phyloP scores from a whole-genome alignment of 2,888 invertebrate species.

The Euzophera pinguis region DNA sequence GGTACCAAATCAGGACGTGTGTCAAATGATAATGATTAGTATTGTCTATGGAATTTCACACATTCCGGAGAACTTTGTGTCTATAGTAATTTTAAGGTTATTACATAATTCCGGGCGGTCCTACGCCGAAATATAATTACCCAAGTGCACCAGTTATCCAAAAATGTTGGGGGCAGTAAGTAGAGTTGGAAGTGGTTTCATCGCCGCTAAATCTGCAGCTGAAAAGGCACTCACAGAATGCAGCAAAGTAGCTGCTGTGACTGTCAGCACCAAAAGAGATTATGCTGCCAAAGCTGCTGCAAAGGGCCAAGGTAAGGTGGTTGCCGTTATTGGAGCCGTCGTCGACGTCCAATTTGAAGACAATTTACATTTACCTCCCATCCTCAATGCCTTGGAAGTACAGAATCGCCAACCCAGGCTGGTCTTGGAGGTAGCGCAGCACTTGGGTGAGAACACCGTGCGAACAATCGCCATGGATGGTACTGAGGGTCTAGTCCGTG shows the following conservation, averaged over 20 bases:
- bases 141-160: constrained; percentile 42
- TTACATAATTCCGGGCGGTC: constrained; percentile 67
- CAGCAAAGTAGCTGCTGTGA: constrained; percentile 72
- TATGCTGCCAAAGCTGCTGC: constrained; percentile 61
- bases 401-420: constrained; percentile 88
- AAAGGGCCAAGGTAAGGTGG: constrained; percentile 83
- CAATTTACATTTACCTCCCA: constrained; percentile 92
- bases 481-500: constrained; percentile 95
- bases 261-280: constrained; percentile 59
- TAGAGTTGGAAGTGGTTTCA: constrained; percentile 80
- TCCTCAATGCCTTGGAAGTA: constrained; percentile 97
- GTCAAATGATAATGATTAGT: background rate
- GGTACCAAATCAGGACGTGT: too few relatives aligned
- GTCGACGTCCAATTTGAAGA: constrained; percentile 98
- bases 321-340: constrained; percentile 98
- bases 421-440: constrained; percentile 94
- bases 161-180: constrained; percentile 82
- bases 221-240: constrained; percentile 81
- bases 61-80: constrained; percentile 19
- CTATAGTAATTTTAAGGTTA: constrained; percentile 49
- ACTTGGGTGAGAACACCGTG: constrained; percentile 94
- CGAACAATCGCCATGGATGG: constrained; percentile 96
- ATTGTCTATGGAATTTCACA: background rate
- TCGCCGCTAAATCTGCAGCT: constrained; percentile 78
- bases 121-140: constrained; percentile 33